Base-by-base conservation (phyloP, 1,140 invertebrate genomes). In the Trichoplusia ni region DNA sequence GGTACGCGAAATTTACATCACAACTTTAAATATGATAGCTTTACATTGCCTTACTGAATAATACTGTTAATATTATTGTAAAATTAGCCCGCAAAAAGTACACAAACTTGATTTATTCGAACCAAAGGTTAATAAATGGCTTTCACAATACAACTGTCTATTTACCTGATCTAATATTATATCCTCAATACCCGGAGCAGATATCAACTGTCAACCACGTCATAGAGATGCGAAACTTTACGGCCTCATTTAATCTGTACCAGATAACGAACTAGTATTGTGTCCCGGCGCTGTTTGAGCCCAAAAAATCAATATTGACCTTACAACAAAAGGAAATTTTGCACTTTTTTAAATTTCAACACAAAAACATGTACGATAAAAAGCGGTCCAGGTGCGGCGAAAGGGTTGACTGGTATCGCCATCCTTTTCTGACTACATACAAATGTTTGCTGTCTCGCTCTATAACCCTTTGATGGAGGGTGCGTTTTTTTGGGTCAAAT, bases 291-390 rank as follows among this genome's bases (percentile, higher is more conserved):
- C 71, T 65, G 67, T 75, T 81, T 81, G 75, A 69, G 69, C 69
- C 68, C 60, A 69, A 80, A 86, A 89, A 89, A 87, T 84, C 82
- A 89, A 89, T 89, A 86, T 89, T 89, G 84, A 85, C 77, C 78
- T 77, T 27, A 31, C 62, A 81, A 81, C 71, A 84, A 82, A 75
- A 75, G 61, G 58, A 82, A 82, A 84, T 84, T 86, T 84, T 84
- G 84, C 86, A 86, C 79, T 85, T 87, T 89, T 86, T 86, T 72
- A 82, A 89, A 79, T 77, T 85, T 77, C 23, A 67, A 81, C 79
- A 77, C 74, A 85, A 81, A 78, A 75, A 82, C 74, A 70, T 62
- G 38, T 6, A 18, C 5, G 4, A 77, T 68, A 81, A 85, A 88
- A 86, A 82, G 60, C 67, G 44, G 72, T 81, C 86, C 86, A 89